phyloP scores from a whole-genome alignment of 2,888 invertebrate species.

The Limnephilus rhombicus region DNA sequence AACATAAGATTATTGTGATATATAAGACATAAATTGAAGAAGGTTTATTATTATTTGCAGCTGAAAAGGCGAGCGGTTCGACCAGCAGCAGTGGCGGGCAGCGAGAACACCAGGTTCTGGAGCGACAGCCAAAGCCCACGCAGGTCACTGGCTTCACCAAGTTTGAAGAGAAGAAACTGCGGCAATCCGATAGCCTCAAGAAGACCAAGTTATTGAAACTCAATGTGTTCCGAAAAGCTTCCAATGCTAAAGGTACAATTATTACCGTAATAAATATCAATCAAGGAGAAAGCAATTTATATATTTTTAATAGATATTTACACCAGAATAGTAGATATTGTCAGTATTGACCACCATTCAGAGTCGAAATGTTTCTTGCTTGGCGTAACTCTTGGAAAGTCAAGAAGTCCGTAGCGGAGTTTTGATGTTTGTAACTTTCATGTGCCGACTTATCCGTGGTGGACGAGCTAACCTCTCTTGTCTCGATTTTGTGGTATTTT shows the following conservation, averaged over 20 bases:
- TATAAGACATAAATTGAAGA: neutral
- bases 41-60: conserved; percentile 55
- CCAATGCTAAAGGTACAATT: conserved; percentile 78
- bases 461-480: no score
- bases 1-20: neutral
- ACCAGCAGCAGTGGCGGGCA: conserved; percentile 47
- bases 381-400: no score
- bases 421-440: no score
- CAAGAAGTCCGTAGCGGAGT: no score
- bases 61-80: conserved; percentile 71
- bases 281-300: neutral
- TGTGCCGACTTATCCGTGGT: no score
- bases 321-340: no score
- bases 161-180: conserved; percentile 91
- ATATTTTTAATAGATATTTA: no score
- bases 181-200: conserved; percentile 84
- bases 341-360: no score
- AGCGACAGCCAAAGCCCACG: conserved; percentile 71
- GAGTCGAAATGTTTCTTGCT: no score
- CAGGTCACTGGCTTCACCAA: conserved; percentile 83
- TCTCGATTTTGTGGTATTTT: no score
- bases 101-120: conserved; percentile 61
- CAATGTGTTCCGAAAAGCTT: conserved; percentile 86
- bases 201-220: conserved; percentile 87
- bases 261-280: neutral